Percentiles rank a stretch among this genome's conserved stretches.
Conservation (phyloP, 2,113 vertebrate species). For the Thermophis baileyi region DNA sequence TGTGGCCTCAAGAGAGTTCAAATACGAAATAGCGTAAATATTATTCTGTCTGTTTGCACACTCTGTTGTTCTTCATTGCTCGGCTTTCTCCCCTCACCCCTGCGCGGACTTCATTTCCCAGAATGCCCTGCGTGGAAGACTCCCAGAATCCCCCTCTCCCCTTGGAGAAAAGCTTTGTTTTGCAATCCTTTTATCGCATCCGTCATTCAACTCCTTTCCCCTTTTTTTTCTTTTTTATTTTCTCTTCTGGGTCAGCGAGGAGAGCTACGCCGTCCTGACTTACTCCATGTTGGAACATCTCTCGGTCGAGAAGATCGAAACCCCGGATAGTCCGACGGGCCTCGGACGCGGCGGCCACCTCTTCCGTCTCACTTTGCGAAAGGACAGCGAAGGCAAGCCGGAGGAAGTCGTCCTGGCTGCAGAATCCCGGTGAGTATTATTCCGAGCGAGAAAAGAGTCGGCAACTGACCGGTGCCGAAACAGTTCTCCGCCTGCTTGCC, state of each 20-base stretch:
- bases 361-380: slow-evolving; percentile 80
- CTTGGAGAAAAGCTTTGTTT: neutral
- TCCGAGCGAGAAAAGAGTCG: neutral
- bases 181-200: neutral
- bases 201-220: neutral
- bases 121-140: neutral
- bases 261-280: slow-evolving; percentile 84
- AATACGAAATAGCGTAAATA: neutral
- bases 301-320: slow-evolving; percentile 71
- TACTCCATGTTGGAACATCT: slow-evolving; percentile 83
- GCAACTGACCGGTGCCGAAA: neutral
- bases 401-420: slow-evolving; percentile 78
- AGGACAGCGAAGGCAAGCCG: slow-evolving; percentile 80
- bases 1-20: neutral
- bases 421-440: slow-evolving; percentile 77
- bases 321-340: slow-evolving; percentile 33
- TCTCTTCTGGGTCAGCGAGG: slow-evolving; percentile 74
- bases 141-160: neutral
- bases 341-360: slow-evolving; percentile 52
- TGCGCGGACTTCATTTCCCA: neutral
- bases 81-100: neutral
- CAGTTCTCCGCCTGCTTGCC: neutral
- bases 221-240: neutral
- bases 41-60: neutral
- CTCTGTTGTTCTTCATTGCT: neutral